These are phyloP conservation scores for Andrena trimmerana DNA, from an alignment of 2,888 invertebrate genomes.

Conservation along the genomic window DNA sequence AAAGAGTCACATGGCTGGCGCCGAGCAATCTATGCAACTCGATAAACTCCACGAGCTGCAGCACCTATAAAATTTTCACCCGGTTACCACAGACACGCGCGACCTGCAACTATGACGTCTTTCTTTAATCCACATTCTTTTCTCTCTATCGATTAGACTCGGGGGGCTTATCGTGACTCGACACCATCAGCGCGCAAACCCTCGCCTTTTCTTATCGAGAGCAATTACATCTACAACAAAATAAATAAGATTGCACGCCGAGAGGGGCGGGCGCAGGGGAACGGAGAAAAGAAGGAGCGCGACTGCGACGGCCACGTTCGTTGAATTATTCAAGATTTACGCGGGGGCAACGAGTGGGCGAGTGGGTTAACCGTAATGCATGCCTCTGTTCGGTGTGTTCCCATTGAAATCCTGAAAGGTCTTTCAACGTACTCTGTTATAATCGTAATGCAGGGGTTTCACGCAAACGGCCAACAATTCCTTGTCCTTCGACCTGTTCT, in stretches of 20 bases:
- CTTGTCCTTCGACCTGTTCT: slow-evolving; percentile 85
- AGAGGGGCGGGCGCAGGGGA: background rate
- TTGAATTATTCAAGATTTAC: slow-evolving; percentile 7
- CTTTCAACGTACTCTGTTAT: slow-evolving; percentile 88
- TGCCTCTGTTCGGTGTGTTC: background rate
- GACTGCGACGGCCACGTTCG: background rate
- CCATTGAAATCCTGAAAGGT: background rate
- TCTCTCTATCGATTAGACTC: slow-evolving; percentile 4
- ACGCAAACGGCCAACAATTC: slow-evolving; percentile 93
- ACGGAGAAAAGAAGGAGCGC: background rate
- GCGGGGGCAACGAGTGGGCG: background rate
- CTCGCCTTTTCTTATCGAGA: slow-evolving; percentile 15
- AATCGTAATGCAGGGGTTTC: slow-evolving; percentile 95
- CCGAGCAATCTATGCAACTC: slow-evolving; percentile 94
- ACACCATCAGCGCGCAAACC: background rate
- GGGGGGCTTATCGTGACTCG: slow-evolving; percentile 9
- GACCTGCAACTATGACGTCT: background rate
- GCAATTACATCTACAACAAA: slow-evolving; percentile 11
- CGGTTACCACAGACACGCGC: background rate
- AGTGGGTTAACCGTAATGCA: background rate
- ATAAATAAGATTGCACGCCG: slow-evolving; percentile 9
- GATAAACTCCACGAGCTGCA: slow-evolving; percentile 95
- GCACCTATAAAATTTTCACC: slow-evolving; percentile 85
- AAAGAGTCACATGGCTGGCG: slow-evolving; percentile 95
- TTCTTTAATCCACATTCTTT: background rate